A percentile compares a stretch with the other conserved stretches of the same genome.
Evolutionary conservation across 2,797 vertebrate genomes (phyloP).

Genomic region (Toxotes lorentzi): DNA sequence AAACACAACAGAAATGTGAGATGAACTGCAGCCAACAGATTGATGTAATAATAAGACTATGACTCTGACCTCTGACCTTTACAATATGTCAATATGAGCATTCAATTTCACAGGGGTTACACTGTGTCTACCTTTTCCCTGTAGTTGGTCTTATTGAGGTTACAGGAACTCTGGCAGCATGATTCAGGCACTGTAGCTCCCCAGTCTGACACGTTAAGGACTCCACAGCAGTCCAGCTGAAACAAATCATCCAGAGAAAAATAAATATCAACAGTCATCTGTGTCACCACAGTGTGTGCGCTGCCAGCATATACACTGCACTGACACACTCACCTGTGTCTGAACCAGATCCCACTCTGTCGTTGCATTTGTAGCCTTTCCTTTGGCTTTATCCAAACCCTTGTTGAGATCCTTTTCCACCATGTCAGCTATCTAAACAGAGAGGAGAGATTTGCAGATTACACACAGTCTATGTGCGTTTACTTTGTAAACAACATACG

Average conservation of each 20-base stretch:
- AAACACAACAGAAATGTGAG: conserved; percentile 3
- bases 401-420: conserved; percentile 31
- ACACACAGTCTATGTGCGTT: background rate
- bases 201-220: conserved; percentile 70
- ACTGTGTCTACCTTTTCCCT: background rate
- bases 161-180: accelerated
- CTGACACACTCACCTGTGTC: conserved; percentile 27
- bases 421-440: conserved; percentile 38
- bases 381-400: background rate
- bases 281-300: background rate
- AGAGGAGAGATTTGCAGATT: background rate
- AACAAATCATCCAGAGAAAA: conserved; percentile 23
- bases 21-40: background rate
- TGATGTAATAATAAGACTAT: background rate
- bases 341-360: conserved; percentile 80
- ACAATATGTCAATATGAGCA: background rate
- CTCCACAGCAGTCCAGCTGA: conserved; percentile 82
- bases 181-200: accelerated
- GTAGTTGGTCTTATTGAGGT: accelerated
- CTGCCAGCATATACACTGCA: background rate
- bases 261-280: background rate
- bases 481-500: background rate
- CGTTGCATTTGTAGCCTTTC: accelerated
- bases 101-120: background rate
- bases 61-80: conserved; percentile 7